Evolutionary conservation across 2,797 vertebrate genomes (phyloP).

Genomic region (Darevskia nairensis): DNA sequence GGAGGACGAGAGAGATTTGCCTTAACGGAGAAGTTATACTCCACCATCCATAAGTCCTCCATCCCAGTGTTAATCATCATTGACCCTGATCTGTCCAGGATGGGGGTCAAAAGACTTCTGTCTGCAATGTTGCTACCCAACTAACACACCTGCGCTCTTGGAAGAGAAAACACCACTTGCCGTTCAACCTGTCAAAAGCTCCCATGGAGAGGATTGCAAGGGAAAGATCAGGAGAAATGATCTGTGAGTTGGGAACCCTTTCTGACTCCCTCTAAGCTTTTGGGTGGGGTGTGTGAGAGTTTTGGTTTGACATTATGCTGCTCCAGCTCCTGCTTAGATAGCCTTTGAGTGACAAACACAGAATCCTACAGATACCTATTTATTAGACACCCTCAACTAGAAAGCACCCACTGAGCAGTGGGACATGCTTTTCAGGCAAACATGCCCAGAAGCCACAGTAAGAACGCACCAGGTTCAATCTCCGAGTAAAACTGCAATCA

Average conservation of each 20-base stretch:
- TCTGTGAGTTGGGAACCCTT: not conserved
- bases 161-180: too few relatives aligned
- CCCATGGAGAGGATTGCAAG: too few relatives aligned
- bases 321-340: not conserved
- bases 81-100: not conserved
- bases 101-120: not conserved
- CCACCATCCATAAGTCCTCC: not conserved
- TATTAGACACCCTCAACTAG: too few relatives aligned
- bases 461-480: too few relatives aligned
- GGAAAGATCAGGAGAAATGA: too few relatives aligned
- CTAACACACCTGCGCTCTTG: too few relatives aligned
- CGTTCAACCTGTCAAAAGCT: not conserved
- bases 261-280: not conserved
- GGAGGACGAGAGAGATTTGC: too few relatives aligned
- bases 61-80: not conserved
- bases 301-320: not conserved
- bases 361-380: too few relatives aligned
- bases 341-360: too few relatives aligned
- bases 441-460: rapidly evolving
- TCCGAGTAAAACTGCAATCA: too few relatives aligned
- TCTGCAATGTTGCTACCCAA: not conserved
- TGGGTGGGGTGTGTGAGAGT: too few relatives aligned
- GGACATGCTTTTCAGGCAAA: not conserved
- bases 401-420: not conserved
- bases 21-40: not conserved